Evolutionary conservation across 2,888 invertebrate genomes (phyloP).

Genomic region (Apamea epomidion): DNA sequence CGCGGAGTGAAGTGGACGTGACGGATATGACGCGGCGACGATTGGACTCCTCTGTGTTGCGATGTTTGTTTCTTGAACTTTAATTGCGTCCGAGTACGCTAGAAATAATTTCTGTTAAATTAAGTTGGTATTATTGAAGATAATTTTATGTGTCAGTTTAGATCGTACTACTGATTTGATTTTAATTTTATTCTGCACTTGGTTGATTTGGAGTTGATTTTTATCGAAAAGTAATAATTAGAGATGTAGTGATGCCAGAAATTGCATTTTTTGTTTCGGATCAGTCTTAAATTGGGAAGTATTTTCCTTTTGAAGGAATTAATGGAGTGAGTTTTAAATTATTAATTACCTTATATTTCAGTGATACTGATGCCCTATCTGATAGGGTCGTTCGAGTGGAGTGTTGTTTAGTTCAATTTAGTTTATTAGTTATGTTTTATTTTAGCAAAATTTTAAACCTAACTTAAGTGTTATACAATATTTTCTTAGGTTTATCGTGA

Average conservation of each 20-base stretch:
- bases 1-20: constrained; percentile 67
- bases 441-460: constrained; percentile 90
- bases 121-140: constrained; percentile 90
- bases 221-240: constrained; percentile 84
- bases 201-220: constrained; percentile 89
- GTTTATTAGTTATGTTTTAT: constrained; percentile 91
- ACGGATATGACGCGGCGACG: constrained; percentile 72
- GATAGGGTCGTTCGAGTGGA: constrained; percentile 85
- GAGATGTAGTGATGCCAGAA: constrained; percentile 85
- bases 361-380: constrained; percentile 88
- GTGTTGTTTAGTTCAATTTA: constrained; percentile 91
- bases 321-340: constrained; percentile 80
- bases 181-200: constrained; percentile 90
- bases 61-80: constrained; percentile 72
- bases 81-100: constrained; percentile 76
- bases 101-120: constrained; percentile 89
- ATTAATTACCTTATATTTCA: constrained; percentile 86
- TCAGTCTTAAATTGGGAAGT: constrained; percentile 77
- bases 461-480: constrained; percentile 90
- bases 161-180: constrained; percentile 89
- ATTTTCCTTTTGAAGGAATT: constrained; percentile 82
- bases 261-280: constrained; percentile 88
- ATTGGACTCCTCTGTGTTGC: constrained; percentile 75
- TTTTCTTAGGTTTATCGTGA: constrained; percentile 88
- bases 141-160: constrained; percentile 90